Percentiles rank a stretch among this genome's conserved stretches.
Conservation (phyloP, 2,113 vertebrate species). For the Poeciliopsis turrubarensis region DNA sequence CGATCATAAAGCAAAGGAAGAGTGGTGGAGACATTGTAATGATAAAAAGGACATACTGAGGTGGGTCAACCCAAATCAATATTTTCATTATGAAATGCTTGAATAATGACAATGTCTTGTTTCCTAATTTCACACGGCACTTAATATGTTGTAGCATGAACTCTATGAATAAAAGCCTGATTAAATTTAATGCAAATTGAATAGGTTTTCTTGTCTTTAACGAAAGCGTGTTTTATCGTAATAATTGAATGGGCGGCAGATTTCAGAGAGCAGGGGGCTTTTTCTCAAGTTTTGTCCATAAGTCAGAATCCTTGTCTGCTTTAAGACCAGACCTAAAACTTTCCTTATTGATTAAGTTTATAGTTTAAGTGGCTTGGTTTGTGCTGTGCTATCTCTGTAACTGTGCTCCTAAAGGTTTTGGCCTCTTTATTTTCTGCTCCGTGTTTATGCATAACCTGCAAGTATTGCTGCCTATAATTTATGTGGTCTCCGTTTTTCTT, state of each 20-base stretch:
- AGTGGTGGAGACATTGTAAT: background rate
- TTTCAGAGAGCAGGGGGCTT: no score
- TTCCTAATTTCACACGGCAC: background rate
- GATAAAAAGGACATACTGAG: background rate
- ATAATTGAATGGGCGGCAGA: no score
- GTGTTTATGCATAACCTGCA: background rate
- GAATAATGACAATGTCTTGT: background rate
- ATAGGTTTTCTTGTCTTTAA: background rate
- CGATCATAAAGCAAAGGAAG: background rate
- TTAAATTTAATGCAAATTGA: background rate
- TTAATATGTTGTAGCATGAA: background rate
- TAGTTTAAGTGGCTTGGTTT: no score
- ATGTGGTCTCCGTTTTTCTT: background rate
- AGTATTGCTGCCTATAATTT: background rate
- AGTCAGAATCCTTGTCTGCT: no score
- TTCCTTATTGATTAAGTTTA: background rate
- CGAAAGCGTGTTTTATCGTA: no score
- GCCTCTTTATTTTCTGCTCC: background rate
- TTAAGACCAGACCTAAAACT: no score
- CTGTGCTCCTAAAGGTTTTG: no score
- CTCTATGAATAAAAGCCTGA: background rate
- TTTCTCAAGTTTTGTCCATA: no score
- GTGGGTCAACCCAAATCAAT: background rate
- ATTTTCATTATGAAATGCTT: background rate
- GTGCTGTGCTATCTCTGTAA: background rate